Base-by-base conservation (phyloP, 2,113 vertebrate species). In the Phrynosoma platyrhinos region DNA sequence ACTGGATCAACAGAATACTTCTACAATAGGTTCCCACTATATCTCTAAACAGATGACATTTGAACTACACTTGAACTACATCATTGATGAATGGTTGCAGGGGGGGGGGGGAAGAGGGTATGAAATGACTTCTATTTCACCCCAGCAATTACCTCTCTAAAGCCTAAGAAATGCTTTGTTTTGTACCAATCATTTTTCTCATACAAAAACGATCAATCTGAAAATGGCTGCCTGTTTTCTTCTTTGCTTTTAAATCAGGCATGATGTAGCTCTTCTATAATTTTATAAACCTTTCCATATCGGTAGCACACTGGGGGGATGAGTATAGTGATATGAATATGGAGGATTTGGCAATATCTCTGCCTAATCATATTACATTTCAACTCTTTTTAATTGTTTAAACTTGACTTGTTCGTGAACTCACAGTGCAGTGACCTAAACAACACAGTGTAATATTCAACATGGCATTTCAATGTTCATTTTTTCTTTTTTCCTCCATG, bases 381-480 rank as follows among this genome's bases (percentile, higher is more conserved):
- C 58, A 30, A 2, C 53, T 27, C 79, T 77, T 88, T 32, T 84
- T 83, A 89, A 81, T 81, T 88, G 64, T 9, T 81, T 5, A 23
- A 68, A 72, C 77, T 32, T 88, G 87, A 92, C 82, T 79, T 84
- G 36, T 83, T 89, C 90, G 81, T 87, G 47, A 88, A 83, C 94
- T 79, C 82, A 76, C 32, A 25, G 88, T 88, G 69, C 78, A 91
- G 77, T 88, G 47, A 90, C 79, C 71, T 94, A 89, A 86, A 86
- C 84, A 89, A 69, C 77, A 58, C 27, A 20, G 90, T 86, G 25
- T 52, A 77, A 40, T 91, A 79, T 89, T 88, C 90, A 90, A 91
- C 89, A 93, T 90, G 90, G 89, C 85, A 90, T 94, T 93, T 77
- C 88, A 84, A 71, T 36, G 55, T 88, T 93, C 86, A 72, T 58